Evolutionary conservation across 2,113 vertebrate genomes (phyloP).

Genomic region (Corythornis cristatus): DNA sequence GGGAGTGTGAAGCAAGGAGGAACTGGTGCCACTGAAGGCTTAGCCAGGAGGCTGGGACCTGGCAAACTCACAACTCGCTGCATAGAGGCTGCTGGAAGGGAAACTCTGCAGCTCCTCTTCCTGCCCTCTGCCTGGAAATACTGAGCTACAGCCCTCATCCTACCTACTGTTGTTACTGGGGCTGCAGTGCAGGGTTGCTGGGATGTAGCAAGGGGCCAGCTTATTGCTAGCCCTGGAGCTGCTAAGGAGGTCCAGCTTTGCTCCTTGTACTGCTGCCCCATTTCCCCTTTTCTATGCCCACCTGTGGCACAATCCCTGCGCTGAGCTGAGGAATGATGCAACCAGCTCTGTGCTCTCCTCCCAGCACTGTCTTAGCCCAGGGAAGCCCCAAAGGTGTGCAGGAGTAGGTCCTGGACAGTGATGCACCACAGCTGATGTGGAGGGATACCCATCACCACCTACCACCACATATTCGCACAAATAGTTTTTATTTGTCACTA

Average conservation of each 20-base stretch:
- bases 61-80: accelerated
- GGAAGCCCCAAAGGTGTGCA: not conserved
- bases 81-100: not conserved
- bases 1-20: not conserved
- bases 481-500: not conserved
- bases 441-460: not conserved
- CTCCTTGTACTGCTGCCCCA: not conserved
- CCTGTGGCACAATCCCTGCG: accelerated
- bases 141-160: accelerated
- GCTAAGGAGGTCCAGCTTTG: not conserved
- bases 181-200: accelerated
- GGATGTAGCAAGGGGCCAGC: not conserved
- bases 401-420: not conserved
- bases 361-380: not conserved
- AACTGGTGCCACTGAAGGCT: not conserved
- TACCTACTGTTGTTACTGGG: not conserved
- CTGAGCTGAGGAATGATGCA: not conserved
- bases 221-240: accelerated
- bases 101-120: not conserved
- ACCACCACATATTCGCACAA: accelerated
- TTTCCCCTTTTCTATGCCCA: not conserved
- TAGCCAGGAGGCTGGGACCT: not conserved
- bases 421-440: not conserved
- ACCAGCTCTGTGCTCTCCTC: not conserved
- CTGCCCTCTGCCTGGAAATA: not conserved